Base-by-base conservation (phyloP, 2,113 vertebrate species). In the Psophia crepitans region DNA sequence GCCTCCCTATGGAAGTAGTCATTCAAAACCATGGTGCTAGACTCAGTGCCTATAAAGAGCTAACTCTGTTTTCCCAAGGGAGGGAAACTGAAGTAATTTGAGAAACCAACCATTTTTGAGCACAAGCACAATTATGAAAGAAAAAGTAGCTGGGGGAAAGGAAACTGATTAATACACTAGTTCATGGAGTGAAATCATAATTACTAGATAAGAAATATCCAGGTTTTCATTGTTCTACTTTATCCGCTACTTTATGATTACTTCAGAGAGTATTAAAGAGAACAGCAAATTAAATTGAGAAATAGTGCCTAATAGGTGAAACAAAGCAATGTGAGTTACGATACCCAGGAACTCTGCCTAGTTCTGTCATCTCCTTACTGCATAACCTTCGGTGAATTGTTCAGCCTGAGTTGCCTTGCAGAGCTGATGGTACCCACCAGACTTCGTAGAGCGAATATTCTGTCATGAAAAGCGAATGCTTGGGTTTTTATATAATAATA, bases 131-230 rank as follows among this genome's bases (percentile, higher is more conserved):
- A 92, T 96, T 92, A 95, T 63, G 85, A 87, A 89, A 70, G 54
- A 54, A 90, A 89, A 74, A 56, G 82, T 86, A 95, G 86, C 93
- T 93, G 35, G 49, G 68, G 88, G 75, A 93, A 94, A 96, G 49
- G 46, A 96, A 94, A 84, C 63, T 86, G 79, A 95, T 96, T 95
- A 97, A 94, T 65, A 87, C 64, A 91, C 54, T 83, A 71, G 71
- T 96, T 88, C 87, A 64, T 53, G 26, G 49, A 92, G 23, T 73
- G 84, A 94, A 96, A 88, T 65, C 20, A 63, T 94, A 94, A 97
- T 96, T 96, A 68, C 49, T 77, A 95, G 93, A 87, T 95, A 95
- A 96, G 94, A 84, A 96, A 91, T 81, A 97, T 70, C 54, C 82
- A 95, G 39, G 51, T 85, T 95, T 93, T 91, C 84, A 86, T 93